Base-by-base conservation (phyloP, 2,113 vertebrate species). In the Anoplopoma fimbria region DNA sequence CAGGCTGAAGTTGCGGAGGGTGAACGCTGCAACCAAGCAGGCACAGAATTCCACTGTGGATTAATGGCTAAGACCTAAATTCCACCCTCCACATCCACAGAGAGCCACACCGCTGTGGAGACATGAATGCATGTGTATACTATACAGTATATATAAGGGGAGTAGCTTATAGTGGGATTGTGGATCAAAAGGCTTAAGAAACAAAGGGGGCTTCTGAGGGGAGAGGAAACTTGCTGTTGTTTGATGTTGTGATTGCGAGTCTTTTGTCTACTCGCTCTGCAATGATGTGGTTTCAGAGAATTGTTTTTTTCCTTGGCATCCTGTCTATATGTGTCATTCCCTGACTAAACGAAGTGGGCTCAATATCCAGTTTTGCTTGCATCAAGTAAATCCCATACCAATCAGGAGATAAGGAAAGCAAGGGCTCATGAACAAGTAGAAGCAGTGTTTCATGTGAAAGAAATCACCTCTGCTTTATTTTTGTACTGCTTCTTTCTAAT, bases 1-100 rank as follows among this genome's bases (percentile, higher is more conserved):
- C 47, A 33, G 81, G 61, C 63, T 61, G 69, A 67, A 65, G 77
- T 6, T 40, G 42, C 51, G 29, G 27, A 70, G 14, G 45, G 7
- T 12, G 42, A 79, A 40, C 84, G 77, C 78, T 82, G 85, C 34
- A 4, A 86, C 75, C 82, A 83, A 51, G 76, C 77, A 53, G 76
- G 75, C 77, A 84, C 70, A 89, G 83, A 92, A 95, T 95, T 95
- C 95, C 83, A 34, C 25, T 75, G 83, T 93, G 94, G 95, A 95
- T 96, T 95, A 95, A 89, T 82, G 80, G 84, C 91, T 94, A 88
- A 95, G 87, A 86, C 81, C 84, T 81, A 71, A 93, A 94, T 93
- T 87, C 89, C 91, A 75, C 65, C 45, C 36, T 87, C 80, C 57
- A 75, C 62, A 68, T 87, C 80, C 58, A 38, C 45, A 74, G 80